Conservation (phyloP, 2,888 invertebrate species). For the Diarsia dahlii region DNA sequence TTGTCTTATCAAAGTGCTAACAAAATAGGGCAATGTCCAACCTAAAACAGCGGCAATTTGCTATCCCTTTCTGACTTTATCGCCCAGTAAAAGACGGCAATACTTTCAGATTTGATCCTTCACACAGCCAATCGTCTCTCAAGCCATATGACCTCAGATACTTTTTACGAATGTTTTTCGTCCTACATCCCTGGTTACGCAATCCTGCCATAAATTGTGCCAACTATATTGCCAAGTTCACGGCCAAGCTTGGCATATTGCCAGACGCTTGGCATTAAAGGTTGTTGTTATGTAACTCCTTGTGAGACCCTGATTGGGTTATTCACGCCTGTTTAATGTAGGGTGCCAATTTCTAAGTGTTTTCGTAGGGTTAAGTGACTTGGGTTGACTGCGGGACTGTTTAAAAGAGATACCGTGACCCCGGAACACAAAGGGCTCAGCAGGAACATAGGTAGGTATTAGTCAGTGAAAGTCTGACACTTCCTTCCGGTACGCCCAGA, state of each 20-base stretch:
- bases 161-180: conserved; percentile 59
- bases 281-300: conserved; percentile 52
- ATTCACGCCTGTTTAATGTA: conserved; percentile 44
- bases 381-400: too few relatives aligned
- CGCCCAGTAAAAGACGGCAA: conserved; percentile 8
- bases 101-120: conserved; percentile 25
- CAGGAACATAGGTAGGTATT: too few relatives aligned
- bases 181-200: conserved; percentile 60
- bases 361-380: conserved; percentile 18
- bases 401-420: too few relatives aligned
- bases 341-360: conserved; percentile 32
- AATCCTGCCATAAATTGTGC: conserved; percentile 60
- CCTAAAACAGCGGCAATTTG: conserved; percentile 4
- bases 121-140: conserved; percentile 5
- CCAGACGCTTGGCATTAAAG: conserved; percentile 60
- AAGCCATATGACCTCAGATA: conserved; percentile 14
- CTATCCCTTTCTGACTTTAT: conserved; percentile 27
- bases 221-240: conserved; percentile 61
- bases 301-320: conserved; percentile 50
- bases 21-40: background rate
- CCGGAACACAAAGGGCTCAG: too few relatives aligned
- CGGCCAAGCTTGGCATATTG: conserved; percentile 60
- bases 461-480: too few relatives aligned
- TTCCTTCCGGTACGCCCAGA: too few relatives aligned
- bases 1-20: background rate